Evolutionary conservation across 2,888 invertebrate genomes (phyloP), one percentile per base, ranked within the genome.

Genomic region (Mycalesis mineus): DNA sequence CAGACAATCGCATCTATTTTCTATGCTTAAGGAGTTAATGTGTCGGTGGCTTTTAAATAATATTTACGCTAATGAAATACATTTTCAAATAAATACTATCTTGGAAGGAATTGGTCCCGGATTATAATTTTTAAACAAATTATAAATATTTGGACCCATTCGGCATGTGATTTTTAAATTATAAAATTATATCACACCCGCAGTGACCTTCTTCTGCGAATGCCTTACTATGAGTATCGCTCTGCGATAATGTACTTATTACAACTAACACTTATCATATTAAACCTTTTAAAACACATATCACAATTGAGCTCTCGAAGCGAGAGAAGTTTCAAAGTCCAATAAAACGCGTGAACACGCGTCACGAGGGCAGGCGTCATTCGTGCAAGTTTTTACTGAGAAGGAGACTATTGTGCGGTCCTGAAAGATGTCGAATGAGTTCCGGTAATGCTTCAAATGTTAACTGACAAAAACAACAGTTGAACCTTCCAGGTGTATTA

Each of bases 351-450:
- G 75, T 61, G 47, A 41, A 60, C 59, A 65, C 77, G 81, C 85
- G 86, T 88, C 87, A 87, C 15, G 68, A 64, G 60, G 66, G 74
- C 77, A 73, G 70, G 66, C 74, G 89, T 91, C 91, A 93, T 89
- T 95, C 95, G 80, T 95, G 95, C 80, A 96, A 91, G 83, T 96
- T 96, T 91, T 96, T 96, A 82, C 95, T 96, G 71, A 96, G 92
- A 62, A 96, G 91, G 75, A 96, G 90, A 87, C 95, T 96, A 76
- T 96, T 96, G 84, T 96, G 96, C 65, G 96, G 96, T 64, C 96
- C 96, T 22, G 96, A 96, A 68, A 96, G 90, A 80, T 96, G 96
- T 78, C 96, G 92, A 70, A 96, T 96, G 64, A 96, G 91, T 82
- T 96, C 96, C 70, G 96, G 96, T 71, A 96, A 89, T 65, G 95